A percentile compares a stretch with the other conserved stretches of the same genome.
These are phyloP conservation scores for Machimus atricapillus DNA, from an alignment of 2,888 invertebrate species.

Conservation along the genomic window DNA sequence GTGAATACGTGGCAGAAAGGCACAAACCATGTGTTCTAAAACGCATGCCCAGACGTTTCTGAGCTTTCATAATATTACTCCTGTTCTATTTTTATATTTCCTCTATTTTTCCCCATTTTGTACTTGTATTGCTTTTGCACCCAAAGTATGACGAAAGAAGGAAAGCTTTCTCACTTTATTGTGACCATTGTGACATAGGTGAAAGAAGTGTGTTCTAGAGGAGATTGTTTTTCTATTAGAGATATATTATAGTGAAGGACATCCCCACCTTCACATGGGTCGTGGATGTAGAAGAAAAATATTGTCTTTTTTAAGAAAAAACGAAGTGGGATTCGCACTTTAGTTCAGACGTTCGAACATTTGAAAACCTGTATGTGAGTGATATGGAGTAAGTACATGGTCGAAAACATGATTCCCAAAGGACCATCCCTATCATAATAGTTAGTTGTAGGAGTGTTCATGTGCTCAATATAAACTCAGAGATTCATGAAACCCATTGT, in stretches of 20 bases:
- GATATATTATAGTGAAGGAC: neutral
- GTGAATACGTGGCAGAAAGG: neutral
- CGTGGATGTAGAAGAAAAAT: neutral
- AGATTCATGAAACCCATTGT: neutral
- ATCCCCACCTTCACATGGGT: neutral
- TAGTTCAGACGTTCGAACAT: neutral
- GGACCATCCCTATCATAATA: neutral
- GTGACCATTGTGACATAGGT: conserved; percentile 9
- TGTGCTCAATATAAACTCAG: conserved; percentile 3
- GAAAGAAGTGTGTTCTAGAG: neutral
- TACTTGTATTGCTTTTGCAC: neutral
- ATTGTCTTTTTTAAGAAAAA: neutral
- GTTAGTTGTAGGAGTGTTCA: neutral
- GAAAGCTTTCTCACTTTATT: neutral
- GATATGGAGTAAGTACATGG: neutral
- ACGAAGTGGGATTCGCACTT: neutral
- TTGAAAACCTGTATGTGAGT: neutral
- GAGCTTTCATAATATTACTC: neutral
- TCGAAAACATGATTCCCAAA: neutral
- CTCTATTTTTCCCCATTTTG: neutral
- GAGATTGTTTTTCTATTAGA: neutral
- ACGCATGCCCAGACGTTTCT: conserved; percentile 12
- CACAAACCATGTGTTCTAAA: neutral
- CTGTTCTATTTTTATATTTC: neutral
- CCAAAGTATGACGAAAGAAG: neutral